A percentile compares a stretch with the other conserved stretches of the same genome.
phyloP scores from a whole-genome alignment of 2,113 vertebrate species.

The Bubo bubo region DNA sequence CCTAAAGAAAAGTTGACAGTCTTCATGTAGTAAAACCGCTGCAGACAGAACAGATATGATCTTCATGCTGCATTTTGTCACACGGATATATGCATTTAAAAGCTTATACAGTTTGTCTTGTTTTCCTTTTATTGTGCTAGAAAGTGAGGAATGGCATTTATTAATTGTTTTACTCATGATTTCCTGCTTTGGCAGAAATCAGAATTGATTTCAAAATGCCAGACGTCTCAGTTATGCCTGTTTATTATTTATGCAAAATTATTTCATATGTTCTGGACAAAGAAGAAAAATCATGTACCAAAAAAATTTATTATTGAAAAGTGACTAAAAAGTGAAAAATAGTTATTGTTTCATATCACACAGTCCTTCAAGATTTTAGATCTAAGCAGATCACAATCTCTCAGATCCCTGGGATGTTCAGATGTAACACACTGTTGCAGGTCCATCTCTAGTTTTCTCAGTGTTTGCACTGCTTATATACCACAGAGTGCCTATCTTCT shows the following conservation, averaged over 20 bases:
- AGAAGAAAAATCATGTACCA: neutral
- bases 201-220: neutral
- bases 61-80: neutral
- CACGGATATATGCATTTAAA: neutral
- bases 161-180: neutral
- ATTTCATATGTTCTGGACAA: neutral
- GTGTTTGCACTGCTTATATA: neutral
- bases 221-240: neutral
- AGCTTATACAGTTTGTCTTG: neutral
- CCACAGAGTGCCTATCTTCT: neutral
- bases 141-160: neutral
- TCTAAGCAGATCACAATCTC: neutral
- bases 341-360: neutral
- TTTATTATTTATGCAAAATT: neutral
- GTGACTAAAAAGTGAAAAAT: neutral
- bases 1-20: neutral
- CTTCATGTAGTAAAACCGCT: neutral
- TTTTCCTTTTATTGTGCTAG: neutral
- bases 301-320: neutral
- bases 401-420: neutral
- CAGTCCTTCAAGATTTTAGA: neutral
- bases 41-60: neutral
- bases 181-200: slow-evolving; percentile 1
- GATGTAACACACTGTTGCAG: neutral
- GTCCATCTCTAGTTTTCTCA: neutral